Conservation (phyloP, 2,888 invertebrate genomes). For the Eupithecia dodoneata region DNA sequence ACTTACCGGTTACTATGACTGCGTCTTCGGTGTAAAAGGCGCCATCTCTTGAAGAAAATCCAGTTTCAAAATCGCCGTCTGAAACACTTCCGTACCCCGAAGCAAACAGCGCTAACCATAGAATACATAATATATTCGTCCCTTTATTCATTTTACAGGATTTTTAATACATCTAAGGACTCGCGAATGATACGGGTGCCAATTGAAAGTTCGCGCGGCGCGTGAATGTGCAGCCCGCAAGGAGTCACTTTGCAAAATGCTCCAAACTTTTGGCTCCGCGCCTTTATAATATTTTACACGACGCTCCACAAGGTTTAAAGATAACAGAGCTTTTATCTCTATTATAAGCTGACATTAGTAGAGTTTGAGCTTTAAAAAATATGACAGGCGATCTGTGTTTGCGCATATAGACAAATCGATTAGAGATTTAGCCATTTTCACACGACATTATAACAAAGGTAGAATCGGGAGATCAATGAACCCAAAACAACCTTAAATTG, state of each 20-base stretch:
- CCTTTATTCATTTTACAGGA: slow-evolving; percentile 59
- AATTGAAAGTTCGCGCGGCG: slow-evolving; percentile 55
- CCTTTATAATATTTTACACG: slow-evolving; percentile 81
- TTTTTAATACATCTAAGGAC: slow-evolving; percentile 54
- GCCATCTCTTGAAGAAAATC: slow-evolving; percentile 73
- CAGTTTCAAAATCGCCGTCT: slow-evolving; percentile 52
- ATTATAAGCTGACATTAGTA: slow-evolving; percentile 72
- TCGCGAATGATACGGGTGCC: slow-evolving; percentile 36
- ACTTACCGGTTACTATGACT: slow-evolving; percentile 79
- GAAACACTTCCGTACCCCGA: slow-evolving; percentile 65
- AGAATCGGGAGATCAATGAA: slow-evolving; percentile 62
- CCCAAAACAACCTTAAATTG: slow-evolving; percentile 51
- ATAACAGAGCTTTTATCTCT: slow-evolving; percentile 79
- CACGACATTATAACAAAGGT: slow-evolving; percentile 57
- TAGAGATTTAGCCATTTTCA: slow-evolving; percentile 61
- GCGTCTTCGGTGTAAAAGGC: slow-evolving; percentile 78
- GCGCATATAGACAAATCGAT: slow-evolving; percentile 57
- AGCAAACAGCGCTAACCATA: slow-evolving; percentile 62
- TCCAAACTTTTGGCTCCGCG: slow-evolving; percentile 65
- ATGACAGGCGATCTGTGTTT: slow-evolving; percentile 66
- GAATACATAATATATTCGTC: slow-evolving; percentile 57
- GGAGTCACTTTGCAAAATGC: slow-evolving; percentile 81
- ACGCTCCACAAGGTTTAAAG: slow-evolving; percentile 76
- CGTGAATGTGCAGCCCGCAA: slow-evolving; percentile 74
- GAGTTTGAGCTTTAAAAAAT: slow-evolving; percentile 63